Conservation (phyloP, 2,113 vertebrate genomes). For the Pangasianodon gigas region DNA sequence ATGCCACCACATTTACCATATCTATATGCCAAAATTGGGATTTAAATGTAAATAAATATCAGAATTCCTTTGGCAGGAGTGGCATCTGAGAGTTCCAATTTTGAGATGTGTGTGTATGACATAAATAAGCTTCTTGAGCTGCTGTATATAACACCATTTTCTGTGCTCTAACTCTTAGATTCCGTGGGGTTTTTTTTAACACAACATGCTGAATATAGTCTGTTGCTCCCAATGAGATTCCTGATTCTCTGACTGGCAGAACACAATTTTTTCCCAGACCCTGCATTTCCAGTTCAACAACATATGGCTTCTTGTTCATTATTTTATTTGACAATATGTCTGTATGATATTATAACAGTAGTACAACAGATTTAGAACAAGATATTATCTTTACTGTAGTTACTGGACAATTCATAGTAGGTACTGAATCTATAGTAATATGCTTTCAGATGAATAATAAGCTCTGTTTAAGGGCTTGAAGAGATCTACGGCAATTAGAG, state of each 20-base stretch:
- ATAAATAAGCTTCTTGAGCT: background rate
- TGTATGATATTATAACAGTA: background rate
- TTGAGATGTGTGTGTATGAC: background rate
- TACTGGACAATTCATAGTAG: too few relatives aligned
- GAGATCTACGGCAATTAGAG: too few relatives aligned
- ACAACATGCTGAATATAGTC: background rate
- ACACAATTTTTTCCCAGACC: background rate
- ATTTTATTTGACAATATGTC: background rate
- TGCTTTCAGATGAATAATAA: too few relatives aligned
- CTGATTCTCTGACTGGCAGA: background rate
- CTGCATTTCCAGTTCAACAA: slow-evolving; percentile 38
- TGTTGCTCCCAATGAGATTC: background rate
- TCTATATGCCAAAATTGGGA: background rate
- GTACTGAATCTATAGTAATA: too few relatives aligned
- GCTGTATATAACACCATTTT: background rate
- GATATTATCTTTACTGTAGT: background rate
- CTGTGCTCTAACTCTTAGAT: background rate
- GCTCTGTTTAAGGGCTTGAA: too few relatives aligned
- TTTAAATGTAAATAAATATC: background rate
- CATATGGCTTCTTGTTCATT: background rate
- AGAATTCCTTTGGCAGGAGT: too few relatives aligned
- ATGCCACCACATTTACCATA: background rate
- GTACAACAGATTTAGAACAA: background rate
- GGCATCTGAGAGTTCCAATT: too few relatives aligned
- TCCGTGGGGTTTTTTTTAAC: background rate